Evolutionary conservation across 2,113 vertebrate genomes (phyloP), one percentile per base, ranked within the genome.

Genomic region (Phylloscopus trochiloides): DNA sequence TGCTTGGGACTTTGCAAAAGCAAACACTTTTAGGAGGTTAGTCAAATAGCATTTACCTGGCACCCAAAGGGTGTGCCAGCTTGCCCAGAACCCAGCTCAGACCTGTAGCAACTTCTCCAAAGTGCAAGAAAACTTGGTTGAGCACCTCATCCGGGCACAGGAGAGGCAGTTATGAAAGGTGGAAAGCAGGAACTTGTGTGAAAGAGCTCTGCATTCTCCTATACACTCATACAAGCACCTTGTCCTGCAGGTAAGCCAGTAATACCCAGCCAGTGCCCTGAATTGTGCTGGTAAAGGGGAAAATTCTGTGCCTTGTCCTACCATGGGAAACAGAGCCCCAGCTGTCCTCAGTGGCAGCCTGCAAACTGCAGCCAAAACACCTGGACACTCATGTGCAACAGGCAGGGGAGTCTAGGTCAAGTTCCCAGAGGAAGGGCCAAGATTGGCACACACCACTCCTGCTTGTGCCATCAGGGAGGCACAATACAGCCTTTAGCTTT

Each of bases 31-130:
- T 1, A 67, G 45, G 31, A 75, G 16, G 14, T 84, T 36, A 63
- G 20, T 83, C 84, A 51, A 48, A 78, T 5, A 85, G 32, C 47
- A 42, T 3, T 31, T 31, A n/a, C 11, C 38, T 66, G 54, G 29
- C 26, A 77, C 19, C 6, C 20, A 43, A 74, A 47, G 32, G 31
- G 17, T n/a, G 0, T 0, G 0, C 9, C 6, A 6, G 17, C 52
- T 42, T 40, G 24, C 29, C 28, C 1, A 5, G 50, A 45, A 59
- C 20, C 14, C 40, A 81, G 73, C 21, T 71, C 70, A 81, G 55
- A 83, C 26, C 59, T 29, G 9, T 31, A 76, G 42, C 14, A 58
- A 11, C 20, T 12, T 55, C 45, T 67, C 28, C 67, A 54, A 25
- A 74, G 19, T 10, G 34, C 8, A 62, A 61, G 47, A 52, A 31